Percentiles rank a stretch among this genome's conserved stretches.
Conservation (phyloP, 2,888 invertebrate species). For the Spisula subtruncata region DNA sequence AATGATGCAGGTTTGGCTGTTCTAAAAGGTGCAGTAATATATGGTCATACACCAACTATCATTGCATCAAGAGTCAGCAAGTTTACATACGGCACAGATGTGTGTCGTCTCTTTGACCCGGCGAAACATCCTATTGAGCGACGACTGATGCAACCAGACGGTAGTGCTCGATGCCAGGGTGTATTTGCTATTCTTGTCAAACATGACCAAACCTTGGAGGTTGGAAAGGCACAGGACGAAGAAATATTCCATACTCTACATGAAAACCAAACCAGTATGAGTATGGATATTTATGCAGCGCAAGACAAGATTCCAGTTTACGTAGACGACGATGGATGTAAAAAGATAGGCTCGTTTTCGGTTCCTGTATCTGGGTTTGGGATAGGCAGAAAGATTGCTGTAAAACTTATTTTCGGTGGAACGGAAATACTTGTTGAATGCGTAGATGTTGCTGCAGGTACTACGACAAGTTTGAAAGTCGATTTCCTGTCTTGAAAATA, state of each 20-base stretch:
- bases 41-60: constrained; percentile 38
- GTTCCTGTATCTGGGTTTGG: constrained; percentile 65
- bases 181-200: constrained; percentile 61
- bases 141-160: constrained; percentile 38
- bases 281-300: constrained; percentile 57
- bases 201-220: constrained; percentile 50
- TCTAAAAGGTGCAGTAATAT: constrained; percentile 54
- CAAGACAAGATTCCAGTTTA: constrained; percentile 51
- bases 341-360: constrained; percentile 55
- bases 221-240: constrained; percentile 58
- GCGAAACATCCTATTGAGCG: constrained; percentile 46
- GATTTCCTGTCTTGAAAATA: constrained; percentile 27
- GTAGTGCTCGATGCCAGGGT: constrained; percentile 52
- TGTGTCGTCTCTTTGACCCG: neutral
- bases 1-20: constrained; percentile 50
- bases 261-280: constrained; percentile 51
- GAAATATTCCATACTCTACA: constrained; percentile 46
- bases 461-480: constrained; percentile 31
- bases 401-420: constrained; percentile 67
- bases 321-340: constrained; percentile 57
- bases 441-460: constrained; percentile 46
- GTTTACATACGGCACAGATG: constrained; percentile 30
- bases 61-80: constrained; percentile 50
- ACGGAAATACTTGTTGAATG: constrained; percentile 69
- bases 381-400: constrained; percentile 51